phyloP scores from a whole-genome alignment of 2,888 invertebrate genomes.

The Gandaritis pyraliata region DNA sequence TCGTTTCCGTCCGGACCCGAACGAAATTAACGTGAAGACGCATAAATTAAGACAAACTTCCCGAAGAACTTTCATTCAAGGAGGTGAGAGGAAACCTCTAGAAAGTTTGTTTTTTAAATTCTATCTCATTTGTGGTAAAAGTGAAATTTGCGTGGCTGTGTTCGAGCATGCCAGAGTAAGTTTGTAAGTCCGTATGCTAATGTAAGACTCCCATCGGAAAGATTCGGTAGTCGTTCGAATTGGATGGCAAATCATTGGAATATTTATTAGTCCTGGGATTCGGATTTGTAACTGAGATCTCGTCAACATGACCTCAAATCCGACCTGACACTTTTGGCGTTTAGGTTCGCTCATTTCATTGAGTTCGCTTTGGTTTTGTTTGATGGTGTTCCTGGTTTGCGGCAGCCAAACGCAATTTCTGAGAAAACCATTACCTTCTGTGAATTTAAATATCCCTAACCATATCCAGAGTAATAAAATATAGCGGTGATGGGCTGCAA shows the following conservation, averaged over 20 bases:
- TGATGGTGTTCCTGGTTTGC: slow-evolving; percentile 10
- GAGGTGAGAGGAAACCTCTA: slow-evolving; percentile 61
- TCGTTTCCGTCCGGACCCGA: slow-evolving; percentile 53
- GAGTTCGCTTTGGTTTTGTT: slow-evolving; percentile 25
- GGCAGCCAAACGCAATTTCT: slow-evolving; percentile 1
- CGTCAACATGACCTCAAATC: slow-evolving; percentile 49
- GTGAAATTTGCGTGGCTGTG: slow-evolving; percentile 33
- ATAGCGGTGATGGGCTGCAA: no score
- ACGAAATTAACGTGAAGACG: slow-evolving; percentile 74
- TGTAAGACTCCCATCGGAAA: slow-evolving; percentile 74
- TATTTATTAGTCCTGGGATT: slow-evolving; percentile 77
- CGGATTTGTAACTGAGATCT: slow-evolving; percentile 55
- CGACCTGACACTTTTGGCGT: slow-evolving; percentile 38
- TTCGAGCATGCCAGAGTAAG: slow-evolving; percentile 44
- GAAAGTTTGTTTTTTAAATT: slow-evolving; percentile 56
- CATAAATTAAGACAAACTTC: slow-evolving; percentile 78
- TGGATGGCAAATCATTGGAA: slow-evolving; percentile 78
- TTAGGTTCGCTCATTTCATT: slow-evolving; percentile 26
- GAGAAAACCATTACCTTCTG: not conserved
- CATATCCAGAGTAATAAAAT: not conserved
- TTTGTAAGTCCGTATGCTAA: slow-evolving; percentile 69
- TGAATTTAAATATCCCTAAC: not conserved
- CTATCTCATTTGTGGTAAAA: slow-evolving; percentile 41
- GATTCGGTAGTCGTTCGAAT: slow-evolving; percentile 70
- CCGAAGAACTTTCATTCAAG: slow-evolving; percentile 66